Evolutionary conservation across 2,113 vertebrate species (phyloP), one percentile per base, ranked within the genome.

Genomic region (Psettodes erumei): DNA sequence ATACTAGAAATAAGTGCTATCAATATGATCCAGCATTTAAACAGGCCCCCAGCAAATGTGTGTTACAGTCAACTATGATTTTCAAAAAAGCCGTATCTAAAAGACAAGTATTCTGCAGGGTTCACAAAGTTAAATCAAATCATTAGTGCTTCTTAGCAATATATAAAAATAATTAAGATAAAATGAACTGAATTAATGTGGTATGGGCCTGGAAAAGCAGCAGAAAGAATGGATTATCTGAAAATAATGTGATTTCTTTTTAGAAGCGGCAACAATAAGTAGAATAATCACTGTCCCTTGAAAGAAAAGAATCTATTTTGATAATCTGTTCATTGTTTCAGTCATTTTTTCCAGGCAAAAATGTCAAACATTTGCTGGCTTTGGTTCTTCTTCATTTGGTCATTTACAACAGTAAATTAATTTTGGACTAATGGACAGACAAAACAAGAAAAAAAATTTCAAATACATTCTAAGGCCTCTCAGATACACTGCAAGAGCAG

Each of bases 21-120:
- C 16, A 42, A 35, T 67, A 2, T 25, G 25, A 35, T 77, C 23
- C 78, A 69, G 38, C 71, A 85, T 83, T 82, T 13, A 89, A 75
- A 73, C 6, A 33, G 11, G 23, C 37, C 1, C 13, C 18, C n/a
- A 51, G 10, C 11, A 55, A 45, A 23, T 19, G 47, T 38, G 25
- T 35, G 0, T 12, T 38, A 47, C 5, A 43, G 21, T 64, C 6
- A 19, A 21, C 10, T 47, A 15, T 2, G 11, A 28, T 21, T 37
- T 61, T 21, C 1, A 63, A n/a, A n/a, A n/a, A n/a, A n/a, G n/a
- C n/a, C n/a, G n/a, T n/a, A n/a, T n/a, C n/a, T n/a, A n/a, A n/a
- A n/a, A n/a, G 21, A 21, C 47, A 11, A n/a, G 3, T 19, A 23
- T 47, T 9, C 43, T 47, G 43, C 8, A 47, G 43, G 19, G 18